phyloP scores from a whole-genome alignment of 2,113 vertebrate genomes.

The Hiodon alosoides region DNA sequence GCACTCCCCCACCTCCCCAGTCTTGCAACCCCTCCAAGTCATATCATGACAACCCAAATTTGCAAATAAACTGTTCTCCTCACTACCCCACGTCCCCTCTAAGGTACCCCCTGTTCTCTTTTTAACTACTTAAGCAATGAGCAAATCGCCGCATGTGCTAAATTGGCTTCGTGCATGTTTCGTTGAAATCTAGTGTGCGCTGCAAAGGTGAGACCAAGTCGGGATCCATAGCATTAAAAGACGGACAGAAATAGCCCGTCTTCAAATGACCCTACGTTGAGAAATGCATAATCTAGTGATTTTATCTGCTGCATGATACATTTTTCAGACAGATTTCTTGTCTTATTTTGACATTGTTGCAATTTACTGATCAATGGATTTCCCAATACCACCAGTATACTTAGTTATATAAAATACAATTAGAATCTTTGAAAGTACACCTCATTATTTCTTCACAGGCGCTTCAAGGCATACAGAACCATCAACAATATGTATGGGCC shows the following conservation, averaged over 20 bases:
- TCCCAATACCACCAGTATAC: slow-evolving; percentile 26
- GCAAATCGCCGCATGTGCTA: not conserved
- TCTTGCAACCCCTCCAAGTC: too few relatives aligned
- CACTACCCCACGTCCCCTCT: too few relatives aligned
- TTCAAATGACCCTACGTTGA: not conserved
- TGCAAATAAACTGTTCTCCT: too few relatives aligned
- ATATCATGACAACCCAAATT: too few relatives aligned
- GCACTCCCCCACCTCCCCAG: too few relatives aligned
- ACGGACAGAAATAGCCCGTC: not conserved
- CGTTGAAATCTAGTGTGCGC: not conserved
- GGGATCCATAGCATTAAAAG: not conserved
- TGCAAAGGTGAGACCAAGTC: not conserved
- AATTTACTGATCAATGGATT: slow-evolving; percentile 21
- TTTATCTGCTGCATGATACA: not conserved
- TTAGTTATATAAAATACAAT: not conserved
- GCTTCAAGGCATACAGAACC: too few relatives aligned
- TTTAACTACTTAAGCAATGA: too few relatives aligned
- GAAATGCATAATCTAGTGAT: not conserved
- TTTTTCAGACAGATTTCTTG: not conserved
- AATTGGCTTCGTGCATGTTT: not conserved
- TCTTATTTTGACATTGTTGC: slow-evolving; percentile 4
- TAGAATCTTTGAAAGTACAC: too few relatives aligned
- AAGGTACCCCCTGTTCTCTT: too few relatives aligned
- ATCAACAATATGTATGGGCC: too few relatives aligned
- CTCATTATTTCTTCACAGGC: too few relatives aligned